phyloP scores from a whole-genome alignment of 2,888 invertebrate genomes.

The Periphyllus acericola region DNA sequence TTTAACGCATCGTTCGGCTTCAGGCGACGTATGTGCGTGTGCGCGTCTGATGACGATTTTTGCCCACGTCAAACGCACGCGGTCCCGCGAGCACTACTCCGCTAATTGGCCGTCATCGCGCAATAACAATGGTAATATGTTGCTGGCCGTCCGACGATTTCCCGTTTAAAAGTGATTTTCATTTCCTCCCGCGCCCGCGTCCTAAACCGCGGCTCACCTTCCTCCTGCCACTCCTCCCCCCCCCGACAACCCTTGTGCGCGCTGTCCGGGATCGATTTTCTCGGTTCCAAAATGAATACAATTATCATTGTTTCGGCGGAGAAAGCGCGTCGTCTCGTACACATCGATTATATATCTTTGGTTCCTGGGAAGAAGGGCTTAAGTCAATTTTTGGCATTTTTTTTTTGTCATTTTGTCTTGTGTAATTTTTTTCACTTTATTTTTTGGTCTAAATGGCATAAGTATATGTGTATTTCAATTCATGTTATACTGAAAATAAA shows the following conservation, averaged over 20 bases:
- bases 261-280: not conserved
- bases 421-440: not conserved
- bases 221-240: not conserved
- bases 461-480: not conserved
- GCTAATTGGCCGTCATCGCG: slow-evolving; percentile 36
- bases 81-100: not conserved
- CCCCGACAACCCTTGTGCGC: not conserved
- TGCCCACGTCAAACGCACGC: slow-evolving; percentile 26
- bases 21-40: not conserved
- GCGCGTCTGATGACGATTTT: not conserved
- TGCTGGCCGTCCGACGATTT: not conserved
- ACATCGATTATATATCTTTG: no score
- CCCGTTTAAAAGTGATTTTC: slow-evolving; percentile 12
- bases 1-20: slow-evolving; percentile 46
- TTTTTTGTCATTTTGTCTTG: not conserved
- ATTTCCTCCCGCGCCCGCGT: not conserved
- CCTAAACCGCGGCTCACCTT: not conserved
- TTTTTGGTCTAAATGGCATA: slow-evolving; percentile 8
- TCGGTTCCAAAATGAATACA: not conserved
- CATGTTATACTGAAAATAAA: slow-evolving; percentile 7
- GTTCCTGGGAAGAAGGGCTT: not conserved
- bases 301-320: not conserved
- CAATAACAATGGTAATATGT: not conserved
- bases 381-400: slow-evolving; percentile 1
- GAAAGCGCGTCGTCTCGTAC: no score